These are phyloP conservation scores for Coranthus polyacanthus DNA, from an alignment of 2,797 vertebrate species.

Conservation along the genomic window DNA sequence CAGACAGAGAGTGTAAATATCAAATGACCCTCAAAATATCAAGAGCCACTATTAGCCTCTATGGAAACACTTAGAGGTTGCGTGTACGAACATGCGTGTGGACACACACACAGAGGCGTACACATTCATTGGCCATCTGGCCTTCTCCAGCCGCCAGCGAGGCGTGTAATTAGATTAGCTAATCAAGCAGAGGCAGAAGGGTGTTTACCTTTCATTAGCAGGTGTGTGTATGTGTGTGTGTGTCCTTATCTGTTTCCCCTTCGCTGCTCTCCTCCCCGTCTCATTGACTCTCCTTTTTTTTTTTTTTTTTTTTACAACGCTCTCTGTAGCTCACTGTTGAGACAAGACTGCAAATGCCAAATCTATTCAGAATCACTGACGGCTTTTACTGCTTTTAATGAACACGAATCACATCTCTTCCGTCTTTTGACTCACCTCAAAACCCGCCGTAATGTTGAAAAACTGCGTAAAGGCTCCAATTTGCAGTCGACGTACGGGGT, in stretches of 20 bases:
- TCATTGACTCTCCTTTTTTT: neutral
- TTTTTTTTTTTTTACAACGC: slow-evolving; percentile 32
- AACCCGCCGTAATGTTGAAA: neutral
- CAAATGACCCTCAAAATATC: slow-evolving; percentile 75
- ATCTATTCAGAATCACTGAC: slow-evolving; percentile 27
- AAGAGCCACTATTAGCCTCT: slow-evolving; percentile 71
- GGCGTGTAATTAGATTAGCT: slow-evolving; percentile 80
- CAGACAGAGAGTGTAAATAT: slow-evolving; percentile 52
- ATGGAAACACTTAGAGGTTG: slow-evolving; percentile 70
- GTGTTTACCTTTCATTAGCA: slow-evolving; percentile 85
- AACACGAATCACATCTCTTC: neutral
- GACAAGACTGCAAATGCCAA: slow-evolving; percentile 29
- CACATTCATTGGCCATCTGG: slow-evolving; percentile 75
- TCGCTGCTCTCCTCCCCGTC: slow-evolving; percentile 3
- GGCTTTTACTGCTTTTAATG: neutral
- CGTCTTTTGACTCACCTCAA: neutral
- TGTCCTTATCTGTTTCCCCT: slow-evolving; percentile 39
- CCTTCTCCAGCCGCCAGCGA: slow-evolving; percentile 63
- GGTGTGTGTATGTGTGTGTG: slow-evolving; percentile 50
- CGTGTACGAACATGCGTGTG: neutral
- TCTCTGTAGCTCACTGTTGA: slow-evolving; percentile 9
- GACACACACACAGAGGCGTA: slow-evolving; percentile 22
- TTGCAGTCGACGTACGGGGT: no score
- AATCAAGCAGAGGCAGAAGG: slow-evolving; percentile 77
- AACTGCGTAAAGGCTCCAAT: no score